Evolutionary conservation across 2,113 vertebrate species (phyloP).

Genomic region (Microtus pennsylvanicus): DNA sequence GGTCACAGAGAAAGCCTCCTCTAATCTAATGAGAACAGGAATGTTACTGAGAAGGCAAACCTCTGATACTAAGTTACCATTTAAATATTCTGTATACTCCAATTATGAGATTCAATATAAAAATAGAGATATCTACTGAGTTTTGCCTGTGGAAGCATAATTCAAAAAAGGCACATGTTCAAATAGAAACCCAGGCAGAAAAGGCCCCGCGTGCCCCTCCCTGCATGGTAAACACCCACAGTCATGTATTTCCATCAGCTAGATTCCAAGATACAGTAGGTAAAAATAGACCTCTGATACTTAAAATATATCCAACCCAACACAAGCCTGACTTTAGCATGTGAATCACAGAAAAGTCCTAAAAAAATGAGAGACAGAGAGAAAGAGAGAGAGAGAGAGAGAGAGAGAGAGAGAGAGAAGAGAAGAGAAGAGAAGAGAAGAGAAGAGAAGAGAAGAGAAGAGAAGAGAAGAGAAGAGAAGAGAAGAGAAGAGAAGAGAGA

Average conservation of each 20-base stretch:
- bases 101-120: constrained; percentile 88
- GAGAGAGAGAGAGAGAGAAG: background rate
- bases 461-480: background rate
- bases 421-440: background rate
- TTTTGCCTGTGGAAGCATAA: constrained; percentile 87
- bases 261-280: constrained; percentile 87
- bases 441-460: background rate
- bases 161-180: constrained; percentile 90
- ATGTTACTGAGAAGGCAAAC: constrained; percentile 81
- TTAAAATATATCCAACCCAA: constrained; percentile 86
- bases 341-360: constrained; percentile 84
- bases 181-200: constrained; percentile 85
- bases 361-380: constrained; percentile 31
- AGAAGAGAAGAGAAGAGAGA: background rate
- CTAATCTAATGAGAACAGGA: constrained; percentile 80
- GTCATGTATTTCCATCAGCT: constrained; percentile 79
- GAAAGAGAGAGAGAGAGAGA: background rate
- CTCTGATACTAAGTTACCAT: constrained; percentile 82
- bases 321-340: constrained; percentile 83
- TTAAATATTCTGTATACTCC: constrained; percentile 86
- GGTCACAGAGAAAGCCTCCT: constrained; percentile 74
- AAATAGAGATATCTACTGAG: constrained; percentile 89
- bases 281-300: constrained; percentile 88
- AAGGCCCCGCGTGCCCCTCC: constrained; percentile 75
- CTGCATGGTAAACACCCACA: constrained; percentile 80